These are phyloP conservation scores for Hybos culiciformis DNA, from an alignment of 2,888 invertebrate genomes.

Conservation along the genomic window DNA sequence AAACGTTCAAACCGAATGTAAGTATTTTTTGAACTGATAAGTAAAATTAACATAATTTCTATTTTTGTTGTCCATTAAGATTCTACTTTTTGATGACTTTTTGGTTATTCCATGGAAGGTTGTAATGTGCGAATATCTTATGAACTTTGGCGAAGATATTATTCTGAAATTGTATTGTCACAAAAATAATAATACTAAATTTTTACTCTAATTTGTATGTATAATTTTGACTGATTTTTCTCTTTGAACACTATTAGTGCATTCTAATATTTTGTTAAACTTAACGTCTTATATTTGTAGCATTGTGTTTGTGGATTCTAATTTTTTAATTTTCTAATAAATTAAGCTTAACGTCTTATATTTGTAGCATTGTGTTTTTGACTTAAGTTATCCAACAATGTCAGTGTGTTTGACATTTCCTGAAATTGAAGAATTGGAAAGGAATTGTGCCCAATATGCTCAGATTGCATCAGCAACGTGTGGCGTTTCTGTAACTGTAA, in stretches of 20 bases:
- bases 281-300: constrained; percentile 14
- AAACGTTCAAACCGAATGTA: constrained; percentile 55
- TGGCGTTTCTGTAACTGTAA: constrained; percentile 39
- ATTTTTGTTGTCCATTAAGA: too few relatives aligned
- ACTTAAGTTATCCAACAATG: constrained; percentile 25
- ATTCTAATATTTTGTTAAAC: background rate
- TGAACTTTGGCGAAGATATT: too few relatives aligned
- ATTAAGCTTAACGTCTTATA: background rate
- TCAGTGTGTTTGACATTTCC: constrained; percentile 28
- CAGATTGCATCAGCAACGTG: constrained; percentile 28
- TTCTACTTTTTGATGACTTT: too few relatives aligned
- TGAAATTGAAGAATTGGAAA: constrained; percentile 21
- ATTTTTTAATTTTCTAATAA: background rate
- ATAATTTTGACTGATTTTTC: too few relatives aligned
- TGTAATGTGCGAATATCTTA: too few relatives aligned
- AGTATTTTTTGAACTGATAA: too few relatives aligned
- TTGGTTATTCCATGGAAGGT: too few relatives aligned
- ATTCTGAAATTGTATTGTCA: too few relatives aligned
- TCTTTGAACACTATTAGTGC: background rate
- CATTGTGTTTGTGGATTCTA: constrained; percentile 27
- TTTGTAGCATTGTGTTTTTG: constrained; percentile 27
- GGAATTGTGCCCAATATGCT: constrained; percentile 20
- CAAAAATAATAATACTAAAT: too few relatives aligned
- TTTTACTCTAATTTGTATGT: too few relatives aligned
- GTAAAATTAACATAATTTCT: too few relatives aligned